Evolutionary conservation across 2,797 vertebrate genomes (phyloP).

Genomic region (Limosa lapponica): DNA sequence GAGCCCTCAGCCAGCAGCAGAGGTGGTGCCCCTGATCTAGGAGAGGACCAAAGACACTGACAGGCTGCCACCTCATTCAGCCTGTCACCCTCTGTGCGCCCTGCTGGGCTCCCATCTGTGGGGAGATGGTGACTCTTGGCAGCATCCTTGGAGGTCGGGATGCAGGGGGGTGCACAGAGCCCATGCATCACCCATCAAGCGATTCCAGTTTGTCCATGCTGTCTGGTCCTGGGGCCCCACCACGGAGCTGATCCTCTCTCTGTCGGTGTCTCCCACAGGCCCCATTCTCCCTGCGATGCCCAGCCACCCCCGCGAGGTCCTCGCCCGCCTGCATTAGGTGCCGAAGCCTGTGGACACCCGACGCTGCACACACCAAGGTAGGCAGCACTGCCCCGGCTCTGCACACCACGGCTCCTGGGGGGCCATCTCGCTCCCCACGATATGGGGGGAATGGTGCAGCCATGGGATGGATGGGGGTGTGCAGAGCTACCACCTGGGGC

Average conservation of each 20-base stretch:
- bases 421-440: accelerated
- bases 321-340: background rate
- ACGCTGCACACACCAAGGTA: constrained; percentile 50
- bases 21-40: background rate
- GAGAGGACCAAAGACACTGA: background rate
- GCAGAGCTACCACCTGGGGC: background rate
- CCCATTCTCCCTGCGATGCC: constrained; percentile 44
- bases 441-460: background rate
- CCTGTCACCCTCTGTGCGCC: accelerated
- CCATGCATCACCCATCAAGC: background rate
- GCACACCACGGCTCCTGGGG: background rate
- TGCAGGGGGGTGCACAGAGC: accelerated
- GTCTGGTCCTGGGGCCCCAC: background rate
- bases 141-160: background rate
- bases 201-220: background rate
- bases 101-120: background rate
- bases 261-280: constrained; percentile 23
- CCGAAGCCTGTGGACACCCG: background rate
- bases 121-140: background rate
- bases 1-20: constrained; percentile 7
- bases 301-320: background rate
- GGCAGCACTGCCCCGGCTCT: background rate
- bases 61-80: background rate
- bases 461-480: accelerated
- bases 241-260: background rate